Evolutionary conservation across 1,140 invertebrate genomes (phyloP).

Genomic region (Heliconius hewitsoni): DNA sequence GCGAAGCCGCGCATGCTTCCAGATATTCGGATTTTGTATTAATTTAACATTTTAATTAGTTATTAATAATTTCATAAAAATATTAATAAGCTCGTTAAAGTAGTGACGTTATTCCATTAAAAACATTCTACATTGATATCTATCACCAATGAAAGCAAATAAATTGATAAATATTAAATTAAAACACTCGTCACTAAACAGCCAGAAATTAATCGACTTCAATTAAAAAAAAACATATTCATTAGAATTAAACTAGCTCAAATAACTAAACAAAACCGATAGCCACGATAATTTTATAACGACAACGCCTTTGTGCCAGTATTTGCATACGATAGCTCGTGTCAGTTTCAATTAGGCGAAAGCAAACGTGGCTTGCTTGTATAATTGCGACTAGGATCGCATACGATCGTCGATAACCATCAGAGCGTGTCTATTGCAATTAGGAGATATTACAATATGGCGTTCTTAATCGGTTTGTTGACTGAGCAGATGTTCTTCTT

Average conservation of each 20-base stretch:
- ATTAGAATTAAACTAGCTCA: not conserved
- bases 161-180: no score
- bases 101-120: no score
- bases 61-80: no score
- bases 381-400: slow-evolving; percentile 51
- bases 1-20: no score
- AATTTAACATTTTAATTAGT: no score
- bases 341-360: slow-evolving; percentile 66
- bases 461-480: slow-evolving; percentile 31
- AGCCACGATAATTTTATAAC: not conserved
- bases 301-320: slow-evolving; percentile 3
- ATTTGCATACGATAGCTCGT: slow-evolving; percentile 42
- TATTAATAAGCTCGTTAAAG: no score
- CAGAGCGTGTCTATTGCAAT: slow-evolving; percentile 42
- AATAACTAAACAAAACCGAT: not conserved
- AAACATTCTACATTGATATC: no score
- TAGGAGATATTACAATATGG: slow-evolving; percentile 31
- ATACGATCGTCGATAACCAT: slow-evolving; percentile 37
- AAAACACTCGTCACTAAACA: no score
- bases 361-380: slow-evolving; percentile 53
- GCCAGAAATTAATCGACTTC: no score
- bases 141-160: no score
- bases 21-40: no score
- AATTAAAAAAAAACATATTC: no score
- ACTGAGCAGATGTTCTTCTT: slow-evolving; percentile 20